Evolutionary conservation across 92 coral and sea anemone species (phyloP).

Genomic region (Meandrina meandrites): DNA sequence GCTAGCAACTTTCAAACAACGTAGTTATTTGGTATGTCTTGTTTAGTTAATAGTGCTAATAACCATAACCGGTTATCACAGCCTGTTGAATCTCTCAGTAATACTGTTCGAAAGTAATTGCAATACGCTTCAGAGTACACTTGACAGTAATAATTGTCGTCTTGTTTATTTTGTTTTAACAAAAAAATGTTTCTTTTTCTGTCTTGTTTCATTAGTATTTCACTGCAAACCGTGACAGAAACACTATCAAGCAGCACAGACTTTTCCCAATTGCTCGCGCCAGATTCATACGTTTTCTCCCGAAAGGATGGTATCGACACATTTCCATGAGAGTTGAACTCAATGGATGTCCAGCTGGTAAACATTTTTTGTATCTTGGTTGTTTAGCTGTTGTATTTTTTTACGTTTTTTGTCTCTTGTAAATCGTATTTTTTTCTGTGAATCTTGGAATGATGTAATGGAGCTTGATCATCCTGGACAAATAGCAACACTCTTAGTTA

Average conservation of each 20-base stretch:
- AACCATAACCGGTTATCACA: background rate
- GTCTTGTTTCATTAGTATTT: conserved; percentile 49
- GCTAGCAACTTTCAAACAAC: too few species aligned
- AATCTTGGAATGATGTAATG: background rate
- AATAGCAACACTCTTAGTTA: too few species aligned
- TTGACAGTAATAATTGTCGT: too few species aligned
- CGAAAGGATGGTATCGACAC: conserved; percentile 66
- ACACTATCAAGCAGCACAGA: conserved; percentile 62
- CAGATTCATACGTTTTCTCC: conserved; percentile 73
- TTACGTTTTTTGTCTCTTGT: background rate
- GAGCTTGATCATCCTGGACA: too few species aligned
- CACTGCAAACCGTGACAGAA: conserved; percentile 71
- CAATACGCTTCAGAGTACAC: too few species aligned
- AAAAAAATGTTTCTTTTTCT: background rate
- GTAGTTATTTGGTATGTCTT: too few species aligned
- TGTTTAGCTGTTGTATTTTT: background rate
- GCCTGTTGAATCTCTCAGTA: background rate
- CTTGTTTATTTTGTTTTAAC: too few species aligned
- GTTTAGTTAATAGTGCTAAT: too few species aligned
- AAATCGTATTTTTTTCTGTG: background rate
- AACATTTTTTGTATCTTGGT: background rate
- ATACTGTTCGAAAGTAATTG: too few species aligned
- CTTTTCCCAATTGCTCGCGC: conserved; percentile 81
- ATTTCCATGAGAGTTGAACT: conserved; percentile 84
- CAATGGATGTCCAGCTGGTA: conserved; percentile 87